Evolutionary conservation across 2,113 vertebrate genomes (phyloP).

Genomic region (Lasiurus borealis): DNA sequence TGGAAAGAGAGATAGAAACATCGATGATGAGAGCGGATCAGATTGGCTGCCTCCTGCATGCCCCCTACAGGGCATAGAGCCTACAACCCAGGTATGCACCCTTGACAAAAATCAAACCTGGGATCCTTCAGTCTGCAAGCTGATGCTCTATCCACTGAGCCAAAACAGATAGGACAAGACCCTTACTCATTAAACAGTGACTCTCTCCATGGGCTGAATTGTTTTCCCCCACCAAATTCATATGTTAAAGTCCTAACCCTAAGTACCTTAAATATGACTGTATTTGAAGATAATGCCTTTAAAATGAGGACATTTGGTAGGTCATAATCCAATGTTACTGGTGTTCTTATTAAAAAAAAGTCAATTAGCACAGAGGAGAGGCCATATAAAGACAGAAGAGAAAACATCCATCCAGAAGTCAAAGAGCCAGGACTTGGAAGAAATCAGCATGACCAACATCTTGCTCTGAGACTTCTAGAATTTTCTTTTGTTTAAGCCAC

Average conservation of each 20-base stretch:
- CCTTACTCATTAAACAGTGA: neutral
- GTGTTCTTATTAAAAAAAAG: neutral
- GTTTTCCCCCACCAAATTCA: neutral
- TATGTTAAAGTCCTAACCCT: neutral
- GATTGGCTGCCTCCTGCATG: no score
- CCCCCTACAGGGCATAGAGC: no score
- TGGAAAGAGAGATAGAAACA: no score
- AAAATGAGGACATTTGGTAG: neutral
- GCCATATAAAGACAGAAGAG: neutral
- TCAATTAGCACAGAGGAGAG: neutral
- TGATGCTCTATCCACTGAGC: no score
- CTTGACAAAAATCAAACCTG: no score
- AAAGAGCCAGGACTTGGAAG: neutral
- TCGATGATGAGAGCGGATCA: no score
- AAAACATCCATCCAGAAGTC: neutral
- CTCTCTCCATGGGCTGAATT: neutral
- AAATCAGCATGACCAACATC: neutral
- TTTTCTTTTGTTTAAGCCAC: neutral
- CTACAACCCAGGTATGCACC: no score
- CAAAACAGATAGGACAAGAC: no score
- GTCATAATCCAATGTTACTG: neutral
- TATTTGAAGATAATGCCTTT: neutral
- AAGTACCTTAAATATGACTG: neutral
- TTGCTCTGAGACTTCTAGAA: neutral
- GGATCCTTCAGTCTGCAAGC: no score